phyloP scores from a whole-genome alignment of 1,140 invertebrate species.

The Hylyphantes graminicola region DNA sequence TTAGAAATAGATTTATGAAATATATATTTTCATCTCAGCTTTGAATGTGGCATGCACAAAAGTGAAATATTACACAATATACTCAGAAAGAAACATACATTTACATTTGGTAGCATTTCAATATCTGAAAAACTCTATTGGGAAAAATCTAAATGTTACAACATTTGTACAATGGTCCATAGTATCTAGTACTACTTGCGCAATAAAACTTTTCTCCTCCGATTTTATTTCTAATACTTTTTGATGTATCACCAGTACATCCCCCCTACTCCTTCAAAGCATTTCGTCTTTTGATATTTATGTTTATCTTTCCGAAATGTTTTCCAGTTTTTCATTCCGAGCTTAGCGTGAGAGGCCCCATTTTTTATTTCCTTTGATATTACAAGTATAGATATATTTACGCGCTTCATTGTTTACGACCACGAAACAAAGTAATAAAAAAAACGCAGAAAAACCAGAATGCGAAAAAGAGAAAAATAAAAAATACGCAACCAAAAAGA shows the following conservation, averaged over 20 bases:
- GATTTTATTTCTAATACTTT: conserved; percentile 57
- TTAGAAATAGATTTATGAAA: too few relatives aligned
- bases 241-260: conserved; percentile 52
- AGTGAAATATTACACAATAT: too few relatives aligned
- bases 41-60: too few relatives aligned
- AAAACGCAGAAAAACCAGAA: neutral
- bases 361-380: conserved; percentile 12
- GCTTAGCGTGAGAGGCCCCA: conserved; percentile 49
- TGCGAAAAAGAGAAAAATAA: conserved; percentile 15
- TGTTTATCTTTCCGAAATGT: conserved; percentile 32
- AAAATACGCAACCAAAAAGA: conserved; percentile 24
- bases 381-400: conserved; percentile 33
- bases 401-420: conserved; percentile 50
- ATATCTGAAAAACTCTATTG: too few relatives aligned
- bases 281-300: conserved; percentile 14
- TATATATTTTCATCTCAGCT: too few relatives aligned
- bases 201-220: neutral
- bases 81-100: too few relatives aligned
- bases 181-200: too few relatives aligned
- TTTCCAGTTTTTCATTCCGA: conserved; percentile 43
- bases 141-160: too few relatives aligned
- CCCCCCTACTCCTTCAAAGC: neutral
- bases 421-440: conserved; percentile 29
- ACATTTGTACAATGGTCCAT: too few relatives aligned
- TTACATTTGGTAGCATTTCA: too few relatives aligned